Evolutionary conservation across 2,888 invertebrate species (phyloP), one percentile per base, ranked within the genome.

Genomic region (Mimachlamys varia): DNA sequence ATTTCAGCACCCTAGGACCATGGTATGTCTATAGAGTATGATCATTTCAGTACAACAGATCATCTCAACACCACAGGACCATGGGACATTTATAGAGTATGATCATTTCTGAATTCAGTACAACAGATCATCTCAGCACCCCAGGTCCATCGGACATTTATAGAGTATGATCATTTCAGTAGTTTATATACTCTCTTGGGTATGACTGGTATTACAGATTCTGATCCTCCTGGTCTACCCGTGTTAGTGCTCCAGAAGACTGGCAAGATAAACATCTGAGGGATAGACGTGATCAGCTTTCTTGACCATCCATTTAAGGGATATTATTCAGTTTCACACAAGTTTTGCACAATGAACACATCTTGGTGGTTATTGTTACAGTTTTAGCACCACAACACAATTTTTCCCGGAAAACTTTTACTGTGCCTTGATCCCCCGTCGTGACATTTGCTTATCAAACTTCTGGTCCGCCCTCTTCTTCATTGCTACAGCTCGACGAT

Each of bases 401-500:
- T 76, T 76, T 76, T 33, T 0, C 27, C 12, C 22, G 10, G 17
- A 76, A 10, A 13, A 33, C 10, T 33, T 76, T 33, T 89, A 44
- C 87, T 91, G 87, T 22, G 53, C 90, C 15, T 92, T 92, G 49
- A 95, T 93, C 89, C 95, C 95, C 87, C 95, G 91, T 89, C 94
- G 93, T 49, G 93, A 91, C 94, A 94, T 94, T 76, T 93, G 92
- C 0, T 90, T 89, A 38, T 93, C 90, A 38, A 89, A 89, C 58
- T 95, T 95, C 89, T 92, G 93, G 87, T 94, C 91, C 2, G 93
- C 93, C 90, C 95, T 90, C 89, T 92, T 92, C 27, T 91, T 91
- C 22, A 91, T 90, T 49, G 92, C 92, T 44, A 90, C 93, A 12
- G 58, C 91, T 55, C 94, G 90, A 55, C 94, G 90, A 33, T 92